Base-by-base conservation (phyloP, 1,140 invertebrate genomes). In the Manduca sexta region DNA sequence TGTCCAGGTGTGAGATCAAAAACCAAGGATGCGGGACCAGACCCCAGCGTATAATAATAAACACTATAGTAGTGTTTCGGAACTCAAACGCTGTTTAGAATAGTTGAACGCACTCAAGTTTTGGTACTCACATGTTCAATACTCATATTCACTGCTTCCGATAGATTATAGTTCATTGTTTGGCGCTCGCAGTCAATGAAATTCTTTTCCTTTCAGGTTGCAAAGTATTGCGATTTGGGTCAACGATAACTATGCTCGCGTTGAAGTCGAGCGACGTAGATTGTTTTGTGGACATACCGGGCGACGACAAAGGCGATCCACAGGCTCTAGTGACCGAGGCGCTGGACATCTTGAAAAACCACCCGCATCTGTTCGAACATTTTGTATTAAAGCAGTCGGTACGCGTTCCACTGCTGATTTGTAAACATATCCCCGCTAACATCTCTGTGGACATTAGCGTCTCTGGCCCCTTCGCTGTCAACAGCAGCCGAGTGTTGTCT, bases 381-480 rank as follows among this genome's bases (percentile, higher is more conserved):
- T 26, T 47, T 11, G 30, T 0, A 14, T 3, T 11, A 0, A 33
- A 41, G 10, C 5, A 33, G 7, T 3, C 26, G n/a, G 12, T 37
- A 3, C 8, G 33, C 11, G 90, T 89, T 7, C 91, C 92, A 4
- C 91, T 93, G 52, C 87, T 93, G 7, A 91, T 91, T 60, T 91
- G 90, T 56, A 60, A 70, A 38, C 89, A 92, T 54, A 39, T 67
- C 6, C 74, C 80, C 2, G 90, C 86, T 2, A 55, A 78, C 10
- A 74, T 89, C 1, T 78, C 86, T 11, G 91, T 90, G 60, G 92
- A 93, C 66, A 63, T 93, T 3, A 91, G 88, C 18, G 91, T 93
- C 53, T 90, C 87, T 55, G 89, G 89, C 59, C 69, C 77, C 18
- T 59, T 89, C 2, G 90, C 88, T 2, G 84, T 91, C 1, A 77